A percentile compares a stretch with the other conserved stretches of the same genome.
These are phyloP conservation scores for Zeugodacus cucurbitae DNA, from an alignment of 1,140 invertebrate species.

Conservation along the genomic window DNA sequence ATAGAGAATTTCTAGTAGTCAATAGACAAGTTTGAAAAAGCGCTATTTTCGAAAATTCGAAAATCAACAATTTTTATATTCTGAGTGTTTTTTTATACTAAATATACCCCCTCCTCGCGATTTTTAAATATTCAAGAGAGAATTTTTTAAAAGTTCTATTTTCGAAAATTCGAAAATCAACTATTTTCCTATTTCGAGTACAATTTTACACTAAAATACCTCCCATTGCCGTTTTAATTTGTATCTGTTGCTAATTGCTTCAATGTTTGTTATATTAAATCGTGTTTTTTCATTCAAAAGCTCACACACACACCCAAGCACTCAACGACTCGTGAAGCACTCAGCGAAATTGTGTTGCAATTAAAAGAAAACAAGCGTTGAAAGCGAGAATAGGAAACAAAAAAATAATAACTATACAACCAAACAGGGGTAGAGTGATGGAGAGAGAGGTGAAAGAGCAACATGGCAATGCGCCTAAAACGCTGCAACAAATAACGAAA, in stretches of 20 bases:
- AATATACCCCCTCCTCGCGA: no score
- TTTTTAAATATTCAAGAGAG: no score
- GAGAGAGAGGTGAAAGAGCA: not conserved
- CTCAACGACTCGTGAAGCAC: not conserved
- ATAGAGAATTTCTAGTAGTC: no score
- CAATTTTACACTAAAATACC: not conserved
- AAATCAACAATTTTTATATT: no score
- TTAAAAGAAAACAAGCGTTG: constrained; percentile 17
- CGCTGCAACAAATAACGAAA: not conserved
- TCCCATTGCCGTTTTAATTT: not conserved
- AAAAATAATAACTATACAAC: not conserved
- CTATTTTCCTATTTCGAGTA: no score
- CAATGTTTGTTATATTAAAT: not conserved
- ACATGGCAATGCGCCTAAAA: not conserved
- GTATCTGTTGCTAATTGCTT: not conserved
- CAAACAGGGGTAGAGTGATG: not conserved
- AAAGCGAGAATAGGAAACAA: not conserved
- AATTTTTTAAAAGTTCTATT: no score
- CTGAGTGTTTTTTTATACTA: no score
- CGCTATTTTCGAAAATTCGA: no score
- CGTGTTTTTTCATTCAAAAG: not conserved
- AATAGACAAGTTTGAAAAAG: no score
- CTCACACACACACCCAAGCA: not conserved
- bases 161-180: no score
- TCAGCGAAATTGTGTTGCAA: constrained; percentile 27